phyloP scores from a whole-genome alignment of 1,140 invertebrate genomes.

The Zaprionus ghesquierei region DNA sequence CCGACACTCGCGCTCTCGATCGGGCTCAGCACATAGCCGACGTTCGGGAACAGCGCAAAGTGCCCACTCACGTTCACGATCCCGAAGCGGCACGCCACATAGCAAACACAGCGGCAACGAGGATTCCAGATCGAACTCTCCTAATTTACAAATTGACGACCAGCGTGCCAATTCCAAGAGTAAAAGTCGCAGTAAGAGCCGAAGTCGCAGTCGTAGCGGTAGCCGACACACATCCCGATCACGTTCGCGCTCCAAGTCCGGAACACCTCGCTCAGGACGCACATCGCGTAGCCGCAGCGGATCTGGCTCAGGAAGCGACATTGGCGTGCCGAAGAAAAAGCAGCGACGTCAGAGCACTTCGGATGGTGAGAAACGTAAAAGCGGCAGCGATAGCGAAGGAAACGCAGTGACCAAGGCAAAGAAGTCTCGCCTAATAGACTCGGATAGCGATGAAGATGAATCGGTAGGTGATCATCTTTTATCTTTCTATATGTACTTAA shows the following conservation, averaged over 20 bases:
- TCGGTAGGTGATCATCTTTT: conserved; percentile 20
- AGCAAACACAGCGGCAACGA: conserved; percentile 40
- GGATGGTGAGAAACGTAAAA: conserved; percentile 50
- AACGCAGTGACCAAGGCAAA: conserved; percentile 76
- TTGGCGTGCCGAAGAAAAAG: conserved; percentile 66
- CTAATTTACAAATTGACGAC: conserved; percentile 82
- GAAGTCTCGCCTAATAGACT: conserved; percentile 84
- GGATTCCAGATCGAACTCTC: conserved; percentile 83
- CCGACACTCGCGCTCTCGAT: conserved; percentile 11
- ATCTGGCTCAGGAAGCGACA: conserved; percentile 80
- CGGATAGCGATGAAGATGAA: conserved; percentile 83
- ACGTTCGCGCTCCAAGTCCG: conserved; percentile 63
- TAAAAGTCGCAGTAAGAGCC: conserved; percentile 50
- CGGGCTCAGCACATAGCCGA: conserved; percentile 43
- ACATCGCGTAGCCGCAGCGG: conserved; percentile 64
- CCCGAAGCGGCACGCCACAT: conserved; percentile 36
- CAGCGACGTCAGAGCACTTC: conserved; percentile 62
- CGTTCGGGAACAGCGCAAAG: conserved; percentile 31
- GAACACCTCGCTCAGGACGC: conserved; percentile 57
- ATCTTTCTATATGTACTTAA: not conserved
- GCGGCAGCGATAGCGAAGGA: conserved; percentile 58
- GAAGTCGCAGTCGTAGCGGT: conserved; percentile 38
- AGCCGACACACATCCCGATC: conserved; percentile 58
- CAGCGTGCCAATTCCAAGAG: conserved; percentile 83
- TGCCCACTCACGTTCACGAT: conserved; percentile 26